Evolutionary conservation across 2,113 vertebrate genomes (phyloP).

Genomic region (Phainopepla nitens): DNA sequence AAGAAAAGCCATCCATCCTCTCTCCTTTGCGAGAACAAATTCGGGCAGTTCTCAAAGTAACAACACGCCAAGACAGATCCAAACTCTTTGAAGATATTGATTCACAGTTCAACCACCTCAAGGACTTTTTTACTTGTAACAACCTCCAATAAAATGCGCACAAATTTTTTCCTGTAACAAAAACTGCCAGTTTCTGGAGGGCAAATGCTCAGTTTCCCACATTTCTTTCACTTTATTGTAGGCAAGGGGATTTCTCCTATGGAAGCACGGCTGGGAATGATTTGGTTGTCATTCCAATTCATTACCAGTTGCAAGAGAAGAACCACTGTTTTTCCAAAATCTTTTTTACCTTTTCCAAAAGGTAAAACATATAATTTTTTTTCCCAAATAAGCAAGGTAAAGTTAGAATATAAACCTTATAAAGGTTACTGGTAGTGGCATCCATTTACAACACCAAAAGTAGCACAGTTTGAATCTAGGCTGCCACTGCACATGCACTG

Average conservation of each 20-base stretch:
- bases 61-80: not conserved
- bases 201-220: not conserved
- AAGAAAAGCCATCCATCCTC: not conserved
- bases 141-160: not conserved
- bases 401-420: not conserved
- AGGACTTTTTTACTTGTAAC: not conserved
- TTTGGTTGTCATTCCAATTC: slow-evolving; percentile 28
- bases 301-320: not conserved
- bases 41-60: not conserved
- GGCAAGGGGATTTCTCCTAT: not conserved
- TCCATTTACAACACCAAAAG: not conserved
- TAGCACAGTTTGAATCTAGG: not conserved
- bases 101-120: not conserved
- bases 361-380: not conserved
- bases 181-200: not conserved
- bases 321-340: not conserved
- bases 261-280: not conserved
- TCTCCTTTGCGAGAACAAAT: not conserved
- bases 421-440: not conserved
- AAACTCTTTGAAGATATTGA: not conserved
- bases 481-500: not conserved
- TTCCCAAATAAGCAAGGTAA: not conserved
- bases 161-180: not conserved
- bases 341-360: not conserved
- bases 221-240: not conserved